Evolutionary conservation across 1,140 invertebrate genomes (phyloP).

Genomic region (Heliconius congener): DNA sequence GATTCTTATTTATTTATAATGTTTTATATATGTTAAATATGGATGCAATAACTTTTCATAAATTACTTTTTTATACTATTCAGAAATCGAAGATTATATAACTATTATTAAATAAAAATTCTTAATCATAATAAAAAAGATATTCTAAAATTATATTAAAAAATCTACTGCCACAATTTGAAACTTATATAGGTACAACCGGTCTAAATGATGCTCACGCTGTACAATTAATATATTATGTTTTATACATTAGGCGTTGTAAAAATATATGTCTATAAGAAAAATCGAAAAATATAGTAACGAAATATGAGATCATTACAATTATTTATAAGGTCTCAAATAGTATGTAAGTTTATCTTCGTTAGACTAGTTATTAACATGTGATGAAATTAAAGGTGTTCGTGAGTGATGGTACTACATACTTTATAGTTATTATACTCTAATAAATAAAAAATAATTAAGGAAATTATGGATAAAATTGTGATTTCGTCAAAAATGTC

Average conservation of each 20-base stretch:
- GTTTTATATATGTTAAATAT: background rate
- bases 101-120: background rate
- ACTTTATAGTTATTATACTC: constrained; percentile 20
- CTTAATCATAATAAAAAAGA: background rate
- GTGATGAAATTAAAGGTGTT: constrained; percentile 32
- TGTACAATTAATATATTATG: background rate
- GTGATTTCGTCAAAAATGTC: constrained; percentile 46
- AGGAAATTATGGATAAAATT: constrained; percentile 5
- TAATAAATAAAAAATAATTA: constrained; percentile 1
- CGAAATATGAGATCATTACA: constrained; percentile 11
- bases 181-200: background rate
- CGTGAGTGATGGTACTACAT: constrained; percentile 30
- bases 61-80: background rate
- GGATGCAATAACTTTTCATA: constrained; percentile 1
- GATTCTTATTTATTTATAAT: background rate
- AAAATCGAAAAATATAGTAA: background rate
- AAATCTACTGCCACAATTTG: background rate
- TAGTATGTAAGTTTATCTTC: constrained; percentile 9
- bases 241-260: constrained; percentile 3
- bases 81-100: background rate
- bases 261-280: constrained; percentile 4
- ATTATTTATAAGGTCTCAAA: constrained; percentile 19
- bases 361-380: constrained; percentile 28
- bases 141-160: background rate
- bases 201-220: constrained; percentile 15